A percentile compares a stretch with the other conserved stretches of the same genome.
These are phyloP conservation scores for Bombus impatiens DNA, from an alignment of 1,140 invertebrate genomes.

Conservation along the genomic window DNA sequence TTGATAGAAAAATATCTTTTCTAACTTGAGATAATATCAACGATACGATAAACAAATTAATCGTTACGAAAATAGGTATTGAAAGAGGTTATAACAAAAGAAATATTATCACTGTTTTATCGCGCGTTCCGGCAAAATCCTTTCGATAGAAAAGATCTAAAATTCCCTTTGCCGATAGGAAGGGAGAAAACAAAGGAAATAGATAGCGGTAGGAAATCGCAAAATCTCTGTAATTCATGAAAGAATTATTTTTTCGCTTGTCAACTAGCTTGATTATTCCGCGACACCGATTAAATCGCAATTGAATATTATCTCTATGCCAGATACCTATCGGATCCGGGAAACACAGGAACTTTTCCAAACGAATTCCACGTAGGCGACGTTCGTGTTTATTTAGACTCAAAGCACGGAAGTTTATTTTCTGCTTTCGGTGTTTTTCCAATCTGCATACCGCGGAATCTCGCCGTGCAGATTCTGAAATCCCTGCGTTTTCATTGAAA, in stretches of 20 bases:
- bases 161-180: not conserved
- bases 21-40: too few relatives aligned
- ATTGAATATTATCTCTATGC: not conserved
- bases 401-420: constrained; percentile 61
- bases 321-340: not conserved
- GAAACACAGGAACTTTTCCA: not conserved
- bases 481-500: constrained; percentile 58
- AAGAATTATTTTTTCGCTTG: not conserved
- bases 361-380: not conserved
- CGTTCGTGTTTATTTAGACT: constrained; percentile 52
- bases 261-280: not conserved
- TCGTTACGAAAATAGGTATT: not conserved
- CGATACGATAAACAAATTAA: too few relatives aligned
- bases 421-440: constrained; percentile 54
- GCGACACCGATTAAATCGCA: not conserved
- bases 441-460: constrained; percentile 29
- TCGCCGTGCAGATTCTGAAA: constrained; percentile 20
- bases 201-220: not conserved
- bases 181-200: too few relatives aligned
- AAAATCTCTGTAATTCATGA: not conserved
- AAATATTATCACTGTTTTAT: not conserved
- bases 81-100: not conserved
- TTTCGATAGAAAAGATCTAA: not conserved
- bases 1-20: not conserved
- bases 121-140: not conserved